Evolutionary conservation across 1,140 invertebrate species (phyloP).

Genomic region (Proctacanthus coquilletti): DNA sequence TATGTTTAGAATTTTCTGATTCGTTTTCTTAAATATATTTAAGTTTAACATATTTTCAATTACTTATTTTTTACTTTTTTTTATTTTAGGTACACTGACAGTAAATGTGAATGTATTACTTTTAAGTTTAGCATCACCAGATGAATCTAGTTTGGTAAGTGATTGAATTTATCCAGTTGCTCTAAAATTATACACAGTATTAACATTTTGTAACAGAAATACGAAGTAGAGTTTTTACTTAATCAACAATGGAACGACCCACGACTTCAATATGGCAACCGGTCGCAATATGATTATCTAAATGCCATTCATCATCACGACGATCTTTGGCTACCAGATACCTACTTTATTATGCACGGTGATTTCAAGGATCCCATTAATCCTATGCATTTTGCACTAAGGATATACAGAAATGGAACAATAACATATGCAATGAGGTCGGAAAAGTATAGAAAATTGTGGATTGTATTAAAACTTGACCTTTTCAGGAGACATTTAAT

Average conservation of each 20-base stretch:
- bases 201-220: conserved; percentile 50
- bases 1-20: background rate
- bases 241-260: conserved; percentile 86
- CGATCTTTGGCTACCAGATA: conserved; percentile 82
- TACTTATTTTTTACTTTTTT: conserved; percentile 5
- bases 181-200: background rate
- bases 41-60: background rate
- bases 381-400: conserved; percentile 76
- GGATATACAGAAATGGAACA: conserved; percentile 80
- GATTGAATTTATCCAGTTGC: background rate
- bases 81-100: conserved; percentile 63
- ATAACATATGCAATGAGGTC: conserved; percentile 85
- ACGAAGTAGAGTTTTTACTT: conserved; percentile 82
- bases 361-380: conserved; percentile 85
- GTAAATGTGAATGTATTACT: conserved; percentile 86
- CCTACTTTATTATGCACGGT: conserved; percentile 90
- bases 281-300: conserved; percentile 66
- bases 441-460: conserved; percentile 10
- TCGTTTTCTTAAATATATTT: conserved; percentile 1
- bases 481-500: conserved; percentile 70
- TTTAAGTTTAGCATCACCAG: conserved; percentile 81
- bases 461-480: background rate
- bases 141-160: conserved; percentile 88
- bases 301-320: conserved; percentile 83
- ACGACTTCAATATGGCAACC: conserved; percentile 67